phyloP scores from a whole-genome alignment of 1,140 invertebrate species.

The Bombus soroeensis region DNA sequence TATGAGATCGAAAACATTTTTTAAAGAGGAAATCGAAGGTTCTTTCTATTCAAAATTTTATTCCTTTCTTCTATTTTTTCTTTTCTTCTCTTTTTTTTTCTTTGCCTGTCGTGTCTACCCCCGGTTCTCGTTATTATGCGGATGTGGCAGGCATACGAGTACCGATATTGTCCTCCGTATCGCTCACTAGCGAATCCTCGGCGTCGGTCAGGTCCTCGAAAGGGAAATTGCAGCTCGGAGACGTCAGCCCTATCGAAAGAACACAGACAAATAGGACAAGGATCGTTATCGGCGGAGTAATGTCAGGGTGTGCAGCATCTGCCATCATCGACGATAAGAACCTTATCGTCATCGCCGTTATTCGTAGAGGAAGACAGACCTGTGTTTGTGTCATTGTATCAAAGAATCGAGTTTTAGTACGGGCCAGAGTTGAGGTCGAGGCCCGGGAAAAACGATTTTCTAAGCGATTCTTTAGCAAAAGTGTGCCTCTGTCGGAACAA shows the following conservation, averaged over 20 bases:
- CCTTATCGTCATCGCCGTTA: slow-evolving; percentile 61
- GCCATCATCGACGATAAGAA: slow-evolving; percentile 51
- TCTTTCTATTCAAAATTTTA: not conserved
- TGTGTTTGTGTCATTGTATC: slow-evolving; percentile 45
- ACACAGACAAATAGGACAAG: slow-evolving; percentile 73
- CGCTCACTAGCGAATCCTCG: slow-evolving; percentile 80
- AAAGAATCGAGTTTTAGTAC: slow-evolving; percentile 16
- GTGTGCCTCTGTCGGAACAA: slow-evolving; percentile 47
- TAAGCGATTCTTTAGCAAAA: slow-evolving; percentile 31
- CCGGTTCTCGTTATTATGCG: slow-evolving; percentile 72
- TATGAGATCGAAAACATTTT: not conserved
- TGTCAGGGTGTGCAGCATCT: slow-evolving; percentile 28
- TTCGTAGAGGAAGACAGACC: slow-evolving; percentile 63
- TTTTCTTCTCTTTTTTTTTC: not conserved
- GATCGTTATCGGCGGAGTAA: slow-evolving; percentile 55
- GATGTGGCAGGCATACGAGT: slow-evolving; percentile 73
- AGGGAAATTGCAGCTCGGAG: slow-evolving; percentile 80
- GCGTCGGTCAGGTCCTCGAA: slow-evolving; percentile 80
- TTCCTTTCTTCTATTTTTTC: not conserved
- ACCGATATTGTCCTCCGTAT: slow-evolving; percentile 79
- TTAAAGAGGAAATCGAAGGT: not conserved
- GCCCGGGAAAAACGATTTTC: slow-evolving; percentile 16
- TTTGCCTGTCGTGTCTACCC: slow-evolving; percentile 69
- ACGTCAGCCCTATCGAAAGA: slow-evolving; percentile 78
- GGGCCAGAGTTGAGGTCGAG: slow-evolving; percentile 19